Conservation (phyloP, 2,888 invertebrate genomes). For the Leptothorax acervorum region DNA sequence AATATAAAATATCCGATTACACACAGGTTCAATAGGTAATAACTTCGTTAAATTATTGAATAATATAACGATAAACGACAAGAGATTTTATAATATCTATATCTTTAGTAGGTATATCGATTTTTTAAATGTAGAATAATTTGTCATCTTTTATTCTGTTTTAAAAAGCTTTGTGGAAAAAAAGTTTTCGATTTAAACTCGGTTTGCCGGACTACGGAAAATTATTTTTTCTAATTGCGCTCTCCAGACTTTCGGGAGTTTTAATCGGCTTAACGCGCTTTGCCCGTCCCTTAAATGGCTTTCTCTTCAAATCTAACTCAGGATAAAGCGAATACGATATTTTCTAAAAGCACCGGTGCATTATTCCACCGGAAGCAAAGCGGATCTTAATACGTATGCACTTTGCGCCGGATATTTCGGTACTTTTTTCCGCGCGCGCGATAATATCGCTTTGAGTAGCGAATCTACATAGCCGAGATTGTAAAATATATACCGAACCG, state of each 20-base stretch:
- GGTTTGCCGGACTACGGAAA: background rate
- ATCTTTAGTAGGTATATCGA: background rate
- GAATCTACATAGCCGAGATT: conserved; percentile 1
- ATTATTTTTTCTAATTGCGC: conserved; percentile 18
- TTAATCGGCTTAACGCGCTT: conserved; percentile 43
- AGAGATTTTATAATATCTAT: background rate
- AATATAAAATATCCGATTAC: background rate
- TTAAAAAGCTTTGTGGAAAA: background rate
- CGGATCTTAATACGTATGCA: conserved; percentile 47
- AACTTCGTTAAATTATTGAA: background rate
- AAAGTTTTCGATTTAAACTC: background rate
- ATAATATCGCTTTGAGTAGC: conserved; percentile 42
- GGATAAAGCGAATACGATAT: conserved; percentile 49
- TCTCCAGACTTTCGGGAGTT: conserved; percentile 8
- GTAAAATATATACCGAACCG: background rate
- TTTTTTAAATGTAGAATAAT: background rate
- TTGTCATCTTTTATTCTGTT: background rate
- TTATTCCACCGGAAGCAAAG: conserved; percentile 44
- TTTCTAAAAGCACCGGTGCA: conserved; percentile 46
- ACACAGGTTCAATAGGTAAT: too few relatives aligned
- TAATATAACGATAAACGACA: background rate
- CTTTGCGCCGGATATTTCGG: conserved; percentile 23
- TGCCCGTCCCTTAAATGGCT: conserved; percentile 15
- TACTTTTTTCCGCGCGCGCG: conserved; percentile 25
- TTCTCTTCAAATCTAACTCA: conserved; percentile 35